Percentiles rank a stretch among this genome's conserved stretches.
Conservation (phyloP, 2,888 invertebrate genomes). For the Cordilura impudica region DNA sequence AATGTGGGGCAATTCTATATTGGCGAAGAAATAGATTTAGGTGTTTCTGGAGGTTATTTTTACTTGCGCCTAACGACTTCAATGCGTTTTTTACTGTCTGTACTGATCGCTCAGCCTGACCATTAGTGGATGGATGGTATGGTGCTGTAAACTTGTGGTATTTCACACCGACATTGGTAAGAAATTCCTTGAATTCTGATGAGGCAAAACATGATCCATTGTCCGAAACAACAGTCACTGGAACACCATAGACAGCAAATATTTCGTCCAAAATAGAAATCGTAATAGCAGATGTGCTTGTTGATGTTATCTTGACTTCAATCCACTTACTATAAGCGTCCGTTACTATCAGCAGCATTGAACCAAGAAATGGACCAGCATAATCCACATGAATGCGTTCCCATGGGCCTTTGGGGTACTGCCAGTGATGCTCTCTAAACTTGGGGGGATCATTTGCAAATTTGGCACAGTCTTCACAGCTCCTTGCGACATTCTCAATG, state of each 20-base stretch:
- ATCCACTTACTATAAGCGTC: conserved; percentile 17
- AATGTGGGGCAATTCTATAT: conserved; percentile 2
- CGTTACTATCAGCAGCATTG: background rate
- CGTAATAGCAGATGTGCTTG: background rate
- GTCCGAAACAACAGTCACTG: background rate
- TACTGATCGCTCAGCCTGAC: conserved; percentile 4
- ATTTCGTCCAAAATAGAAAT: background rate
- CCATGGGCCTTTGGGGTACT: conserved; percentile 35
- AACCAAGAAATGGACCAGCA: conserved; percentile 3
- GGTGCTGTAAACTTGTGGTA: background rate
- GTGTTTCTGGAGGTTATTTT: background rate
- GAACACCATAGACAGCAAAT: conserved; percentile 10
- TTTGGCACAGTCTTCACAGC: conserved; percentile 17
- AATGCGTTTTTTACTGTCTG: conserved; percentile 1
- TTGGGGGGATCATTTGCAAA: background rate
- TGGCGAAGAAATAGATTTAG: conserved; percentile 3
- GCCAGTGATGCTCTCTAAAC: conserved; percentile 26
- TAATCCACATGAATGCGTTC: conserved; percentile 23
- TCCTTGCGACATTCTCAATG: conserved; percentile 7
- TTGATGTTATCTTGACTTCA: conserved; percentile 1
- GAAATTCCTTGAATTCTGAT: background rate
- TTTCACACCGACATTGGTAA: background rate
- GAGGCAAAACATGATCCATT: conserved; percentile 2
- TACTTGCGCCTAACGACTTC: background rate
- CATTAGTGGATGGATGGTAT: background rate